phyloP scores from a whole-genome alignment of 2,113 vertebrate genomes.

The Larimichthys crocea region DNA sequence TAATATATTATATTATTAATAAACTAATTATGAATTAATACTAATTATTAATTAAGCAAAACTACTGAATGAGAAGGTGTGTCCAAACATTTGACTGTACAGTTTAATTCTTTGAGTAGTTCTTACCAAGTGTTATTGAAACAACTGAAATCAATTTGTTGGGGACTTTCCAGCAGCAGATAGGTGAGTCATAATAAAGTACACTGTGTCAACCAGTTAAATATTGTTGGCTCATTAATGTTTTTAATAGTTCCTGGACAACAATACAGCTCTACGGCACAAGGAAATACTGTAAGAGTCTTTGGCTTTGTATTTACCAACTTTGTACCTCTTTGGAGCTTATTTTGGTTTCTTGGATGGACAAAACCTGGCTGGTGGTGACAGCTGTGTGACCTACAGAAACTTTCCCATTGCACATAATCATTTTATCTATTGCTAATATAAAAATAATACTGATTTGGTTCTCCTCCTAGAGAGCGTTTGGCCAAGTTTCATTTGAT shows the following conservation, averaged over 20 bases:
- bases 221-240: background rate
- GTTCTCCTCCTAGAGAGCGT: background rate
- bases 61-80: too few species aligned
- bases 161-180: background rate
- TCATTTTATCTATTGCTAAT: background rate
- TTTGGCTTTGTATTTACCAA: background rate
- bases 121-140: background rate
- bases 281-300: background rate
- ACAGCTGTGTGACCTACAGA: background rate
- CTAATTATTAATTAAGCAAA: too few species aligned
- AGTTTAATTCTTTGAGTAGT: too few species aligned
- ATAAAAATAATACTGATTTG: conserved; percentile 1
- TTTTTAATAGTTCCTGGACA: background rate
- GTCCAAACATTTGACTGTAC: too few species aligned
- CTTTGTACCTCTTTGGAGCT: background rate
- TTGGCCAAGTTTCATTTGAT: conserved; percentile 20
- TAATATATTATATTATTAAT: too few species aligned
- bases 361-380: background rate
- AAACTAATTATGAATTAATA: too few species aligned
- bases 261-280: background rate
- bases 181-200: background rate
- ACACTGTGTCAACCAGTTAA: background rate
- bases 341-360: background rate
- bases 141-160: background rate
- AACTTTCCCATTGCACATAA: background rate